phyloP scores from a whole-genome alignment of 2,888 invertebrate species.

The Sarcophaga carnaria region DNA sequence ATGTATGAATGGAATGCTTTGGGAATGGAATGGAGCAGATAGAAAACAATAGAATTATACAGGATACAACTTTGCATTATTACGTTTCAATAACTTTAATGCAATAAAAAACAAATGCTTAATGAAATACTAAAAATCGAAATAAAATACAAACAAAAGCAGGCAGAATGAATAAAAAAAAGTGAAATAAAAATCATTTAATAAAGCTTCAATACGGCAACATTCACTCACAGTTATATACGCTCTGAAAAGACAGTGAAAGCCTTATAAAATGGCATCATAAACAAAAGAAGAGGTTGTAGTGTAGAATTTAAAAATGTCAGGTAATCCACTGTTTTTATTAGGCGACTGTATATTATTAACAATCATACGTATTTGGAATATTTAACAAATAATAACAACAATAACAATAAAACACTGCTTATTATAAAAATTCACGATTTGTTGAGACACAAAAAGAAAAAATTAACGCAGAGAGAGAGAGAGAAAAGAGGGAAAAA shows the following conservation, averaged over 20 bases:
- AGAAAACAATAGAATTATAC: conserved; percentile 39
- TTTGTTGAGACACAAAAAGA: conserved; percentile 70
- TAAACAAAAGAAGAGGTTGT: too few species aligned
- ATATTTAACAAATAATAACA: conserved; percentile 70
- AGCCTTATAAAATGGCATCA: too few species aligned
- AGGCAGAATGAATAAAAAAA: background rate
- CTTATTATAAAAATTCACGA: conserved; percentile 80
- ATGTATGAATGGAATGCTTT: too few species aligned
- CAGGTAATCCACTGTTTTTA: background rate
- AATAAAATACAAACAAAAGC: background rate
- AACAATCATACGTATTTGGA: conserved; percentile 49
- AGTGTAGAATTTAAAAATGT: too few species aligned
- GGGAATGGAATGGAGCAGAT: too few species aligned
- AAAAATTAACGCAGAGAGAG: too few species aligned
- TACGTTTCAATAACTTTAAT: conserved; percentile 52
- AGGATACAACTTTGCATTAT: conserved; percentile 55
- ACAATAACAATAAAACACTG: conserved; percentile 79
- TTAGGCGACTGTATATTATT: background rate
- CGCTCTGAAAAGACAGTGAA: too few species aligned
- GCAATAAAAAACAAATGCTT: conserved; percentile 49
- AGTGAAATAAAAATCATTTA: conserved; percentile 27
- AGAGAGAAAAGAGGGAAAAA: background rate
- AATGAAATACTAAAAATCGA: conserved; percentile 35
- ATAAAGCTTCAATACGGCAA: conserved; percentile 36
- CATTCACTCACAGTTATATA: background rate